phyloP scores from a whole-genome alignment of 2,888 invertebrate genomes.

The Meiosimyza decipiens region DNA sequence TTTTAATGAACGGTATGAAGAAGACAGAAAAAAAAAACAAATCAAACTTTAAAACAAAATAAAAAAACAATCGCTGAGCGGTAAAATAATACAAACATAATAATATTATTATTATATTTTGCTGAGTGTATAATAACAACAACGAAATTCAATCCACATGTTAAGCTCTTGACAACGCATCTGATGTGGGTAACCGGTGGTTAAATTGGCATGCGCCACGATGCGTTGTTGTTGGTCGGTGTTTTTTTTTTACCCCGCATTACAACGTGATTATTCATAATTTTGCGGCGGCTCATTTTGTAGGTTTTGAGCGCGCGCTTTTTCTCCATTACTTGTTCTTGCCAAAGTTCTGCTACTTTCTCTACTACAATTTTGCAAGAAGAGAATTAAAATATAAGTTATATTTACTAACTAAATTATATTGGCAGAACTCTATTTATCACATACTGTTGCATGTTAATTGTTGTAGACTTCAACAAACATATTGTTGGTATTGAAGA shows the following conservation, averaged over 20 bases:
- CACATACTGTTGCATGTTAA: too few relatives aligned
- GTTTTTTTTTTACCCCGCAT: conserved; percentile 27
- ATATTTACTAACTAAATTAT: too few relatives aligned
- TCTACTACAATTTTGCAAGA: too few relatives aligned
- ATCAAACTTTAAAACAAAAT: conserved; percentile 2
- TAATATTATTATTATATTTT: too few relatives aligned
- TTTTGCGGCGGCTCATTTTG: conserved; percentile 23
- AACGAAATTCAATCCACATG: conserved; percentile 8
- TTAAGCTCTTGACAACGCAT: conserved; percentile 16
- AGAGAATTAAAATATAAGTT: too few relatives aligned
- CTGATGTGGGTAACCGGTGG: conserved; percentile 5
- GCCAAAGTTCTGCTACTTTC: too few relatives aligned
- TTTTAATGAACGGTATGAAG: not conserved
- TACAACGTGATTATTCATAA: conserved; percentile 17
- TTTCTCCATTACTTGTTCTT: conserved; percentile 30
- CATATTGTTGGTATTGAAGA: too few relatives aligned
- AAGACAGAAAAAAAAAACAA: not conserved
- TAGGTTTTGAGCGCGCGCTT: conserved; percentile 34
- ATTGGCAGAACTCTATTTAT: too few relatives aligned
- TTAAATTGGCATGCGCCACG: not conserved
- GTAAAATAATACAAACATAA: too few relatives aligned
- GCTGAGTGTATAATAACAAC: conserved; percentile 16
- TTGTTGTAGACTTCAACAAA: too few relatives aligned
- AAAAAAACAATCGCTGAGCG: not conserved
- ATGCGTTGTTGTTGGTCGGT: conserved; percentile 4